Evolutionary conservation across 1,140 invertebrate genomes (phyloP).

Genomic region (Trialeurodes vaporariorum): DNA sequence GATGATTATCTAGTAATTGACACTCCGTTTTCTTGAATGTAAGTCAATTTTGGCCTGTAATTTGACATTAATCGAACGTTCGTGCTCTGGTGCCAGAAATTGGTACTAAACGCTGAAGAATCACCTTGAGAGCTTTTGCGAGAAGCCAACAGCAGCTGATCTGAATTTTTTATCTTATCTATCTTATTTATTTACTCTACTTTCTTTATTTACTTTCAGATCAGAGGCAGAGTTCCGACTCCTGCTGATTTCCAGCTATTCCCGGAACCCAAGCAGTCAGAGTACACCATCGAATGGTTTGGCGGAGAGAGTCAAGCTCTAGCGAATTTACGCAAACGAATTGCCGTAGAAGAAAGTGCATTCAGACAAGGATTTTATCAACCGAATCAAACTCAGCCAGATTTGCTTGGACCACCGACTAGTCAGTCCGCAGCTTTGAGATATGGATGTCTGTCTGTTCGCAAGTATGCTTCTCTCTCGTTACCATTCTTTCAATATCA

Average conservation of each 20-base stretch:
- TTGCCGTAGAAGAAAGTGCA: slow-evolving; percentile 37
- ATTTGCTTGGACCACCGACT: slow-evolving; percentile 50
- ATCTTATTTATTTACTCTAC: slow-evolving; percentile 31
- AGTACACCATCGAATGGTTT: slow-evolving; percentile 40
- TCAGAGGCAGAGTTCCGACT: slow-evolving; percentile 33
- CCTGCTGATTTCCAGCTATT: slow-evolving; percentile 46
- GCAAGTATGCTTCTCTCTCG: slow-evolving; percentile 41
- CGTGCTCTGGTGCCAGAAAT: too few relatives aligned
- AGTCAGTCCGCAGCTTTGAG: slow-evolving; percentile 54
- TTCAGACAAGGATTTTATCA: slow-evolving; percentile 38
- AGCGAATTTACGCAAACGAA: slow-evolving; percentile 32
- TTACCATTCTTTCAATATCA: too few relatives aligned
- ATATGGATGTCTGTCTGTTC: slow-evolving; percentile 50
- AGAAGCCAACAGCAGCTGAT: too few relatives aligned
- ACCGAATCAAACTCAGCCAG: slow-evolving; percentile 54
- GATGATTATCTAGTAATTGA: too few relatives aligned
- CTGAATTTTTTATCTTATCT: too few relatives aligned
- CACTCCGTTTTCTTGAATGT: too few relatives aligned
- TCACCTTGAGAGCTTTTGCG: too few relatives aligned
- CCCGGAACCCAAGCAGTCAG: slow-evolving; percentile 34
- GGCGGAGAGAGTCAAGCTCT: slow-evolving; percentile 58
- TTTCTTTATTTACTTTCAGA: slow-evolving; percentile 23
- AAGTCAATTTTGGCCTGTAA: too few relatives aligned
- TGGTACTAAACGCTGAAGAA: too few relatives aligned
- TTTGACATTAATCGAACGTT: too few relatives aligned